Evolutionary conservation across 35 echinoderm and acorn worm species (phyloP).

Genomic region (Apostichopus californicus): DNA sequence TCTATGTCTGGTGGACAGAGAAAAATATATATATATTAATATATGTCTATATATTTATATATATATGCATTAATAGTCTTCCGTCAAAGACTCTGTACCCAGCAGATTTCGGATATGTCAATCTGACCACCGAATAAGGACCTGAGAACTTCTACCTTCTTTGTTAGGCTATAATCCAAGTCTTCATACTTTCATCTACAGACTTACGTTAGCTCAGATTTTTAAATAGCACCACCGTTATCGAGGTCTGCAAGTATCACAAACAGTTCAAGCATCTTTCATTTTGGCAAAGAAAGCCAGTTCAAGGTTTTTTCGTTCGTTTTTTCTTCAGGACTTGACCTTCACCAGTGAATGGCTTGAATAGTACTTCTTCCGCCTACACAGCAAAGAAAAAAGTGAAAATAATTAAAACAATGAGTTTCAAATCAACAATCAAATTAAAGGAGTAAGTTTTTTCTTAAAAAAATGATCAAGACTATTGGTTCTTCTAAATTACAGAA

Average conservation of each 20-base stretch:
- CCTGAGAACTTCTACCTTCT: no score
- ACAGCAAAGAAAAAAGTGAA: slow-evolving; percentile 17
- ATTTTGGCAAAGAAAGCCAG: background rate
- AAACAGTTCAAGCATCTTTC: background rate
- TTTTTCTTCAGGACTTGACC: slow-evolving; percentile 57
- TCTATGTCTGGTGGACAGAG: no score
- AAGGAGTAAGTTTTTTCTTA: no score
- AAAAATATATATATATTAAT: no score
- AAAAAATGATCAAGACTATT: no score
- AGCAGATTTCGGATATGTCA: no score
- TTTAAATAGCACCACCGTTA: background rate
- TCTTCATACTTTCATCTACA: background rate
- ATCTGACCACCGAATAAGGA: no score
- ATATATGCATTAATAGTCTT: no score
- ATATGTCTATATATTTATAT: no score
- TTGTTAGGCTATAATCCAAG: background rate
- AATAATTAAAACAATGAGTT: background rate
- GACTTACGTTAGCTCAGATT: background rate
- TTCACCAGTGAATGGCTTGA: slow-evolving; percentile 69
- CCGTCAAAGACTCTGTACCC: no score
- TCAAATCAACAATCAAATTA: no score
- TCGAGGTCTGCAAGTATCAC: background rate
- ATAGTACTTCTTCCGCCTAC: slow-evolving; percentile 54
- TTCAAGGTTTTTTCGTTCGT: slow-evolving; percentile 27
- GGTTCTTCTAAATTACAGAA: no score